Evolutionary conservation across 2,797 vertebrate genomes (phyloP), one percentile per base, ranked within the genome.

Genomic region (Melanotaenia nigrans): DNA sequence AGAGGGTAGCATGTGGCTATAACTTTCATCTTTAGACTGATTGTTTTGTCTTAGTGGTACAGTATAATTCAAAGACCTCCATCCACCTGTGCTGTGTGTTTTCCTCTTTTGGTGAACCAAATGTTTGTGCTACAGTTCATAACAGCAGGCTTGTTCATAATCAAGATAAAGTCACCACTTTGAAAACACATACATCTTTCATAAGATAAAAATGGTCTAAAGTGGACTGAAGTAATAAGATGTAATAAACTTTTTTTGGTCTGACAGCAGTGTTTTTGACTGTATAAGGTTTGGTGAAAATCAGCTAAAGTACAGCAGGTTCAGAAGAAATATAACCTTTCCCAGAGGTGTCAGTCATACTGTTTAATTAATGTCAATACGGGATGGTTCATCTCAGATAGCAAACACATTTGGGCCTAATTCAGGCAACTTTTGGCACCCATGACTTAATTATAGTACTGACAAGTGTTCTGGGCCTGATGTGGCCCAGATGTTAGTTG

Each of bases 11-110:
- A 12, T 59, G 55, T 16, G 3, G 65, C 36, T 61, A 18, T n/a
- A 20, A 61, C 67, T 70, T 42, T 35, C 25, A 70, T 73, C 47
- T 38, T 47, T 35, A n/a, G 60, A 65, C 62, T 62, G 62, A 56
- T 45, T 40, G 51, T 18, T 24, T 28, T 9, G 14, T 59, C 25
- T 64, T 73, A 49, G 36, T 22, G 57, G 36, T 25, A 45, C 18
- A 2, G 16, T 42, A 11, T 18, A 5, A 20, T 5, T 18, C 56
- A 25, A 18, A 25, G 51, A 24, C 64, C n/a, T 45, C 5, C 22
- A 36, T 61, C 18, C 60, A 55, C 12, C 2, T 11, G 13, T 16
- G 18, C 55, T 6, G 8, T 35, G 28, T 33, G 8, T 62, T 24
- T 59, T 40, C 24, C 4, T 16, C 10, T 40, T 61, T n/a, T 38